phyloP scores from a whole-genome alignment of 2,888 invertebrate genomes.

The Sisyra nigra region DNA sequence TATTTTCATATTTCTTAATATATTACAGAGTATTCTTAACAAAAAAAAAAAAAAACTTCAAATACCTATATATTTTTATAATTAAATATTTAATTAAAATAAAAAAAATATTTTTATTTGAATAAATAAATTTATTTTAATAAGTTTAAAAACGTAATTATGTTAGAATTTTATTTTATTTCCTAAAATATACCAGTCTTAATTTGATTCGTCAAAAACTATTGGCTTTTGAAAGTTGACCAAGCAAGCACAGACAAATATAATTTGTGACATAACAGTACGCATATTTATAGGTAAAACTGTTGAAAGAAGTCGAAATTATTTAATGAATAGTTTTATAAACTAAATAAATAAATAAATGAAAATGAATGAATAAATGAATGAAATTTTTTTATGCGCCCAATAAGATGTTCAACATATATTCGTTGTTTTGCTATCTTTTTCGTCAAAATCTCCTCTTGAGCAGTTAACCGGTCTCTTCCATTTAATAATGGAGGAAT shows the following conservation, averaged over 20 bases:
- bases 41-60: neutral
- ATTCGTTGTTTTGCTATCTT: constrained; percentile 14
- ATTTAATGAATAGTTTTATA: too few relatives aligned
- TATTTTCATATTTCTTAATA: neutral
- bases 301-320: constrained; percentile 12
- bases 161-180: neutral
- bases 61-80: constrained; percentile 3
- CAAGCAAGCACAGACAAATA: constrained; percentile 13
- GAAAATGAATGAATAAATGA: too few relatives aligned
- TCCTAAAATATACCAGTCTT: constrained; percentile 1
- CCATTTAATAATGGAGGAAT: constrained; percentile 15
- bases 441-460: constrained; percentile 15
- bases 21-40: neutral
- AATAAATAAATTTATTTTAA: neutral
- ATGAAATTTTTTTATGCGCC: constrained; percentile 14
- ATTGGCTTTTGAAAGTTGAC: constrained; percentile 10
- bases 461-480: constrained; percentile 11
- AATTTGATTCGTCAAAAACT: constrained; percentile 2
- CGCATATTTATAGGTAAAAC: constrained; percentile 12
- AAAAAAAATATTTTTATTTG: neutral
- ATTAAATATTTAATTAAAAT: constrained; percentile 3
- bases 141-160: neutral
- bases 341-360: too few relatives aligned
- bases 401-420: constrained; percentile 15
- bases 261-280: constrained; percentile 11